A percentile compares a stretch with the other conserved stretches of the same genome.
Conservation (phyloP, 2,888 invertebrate species). For the Lissocephala sabroskyi region DNA sequence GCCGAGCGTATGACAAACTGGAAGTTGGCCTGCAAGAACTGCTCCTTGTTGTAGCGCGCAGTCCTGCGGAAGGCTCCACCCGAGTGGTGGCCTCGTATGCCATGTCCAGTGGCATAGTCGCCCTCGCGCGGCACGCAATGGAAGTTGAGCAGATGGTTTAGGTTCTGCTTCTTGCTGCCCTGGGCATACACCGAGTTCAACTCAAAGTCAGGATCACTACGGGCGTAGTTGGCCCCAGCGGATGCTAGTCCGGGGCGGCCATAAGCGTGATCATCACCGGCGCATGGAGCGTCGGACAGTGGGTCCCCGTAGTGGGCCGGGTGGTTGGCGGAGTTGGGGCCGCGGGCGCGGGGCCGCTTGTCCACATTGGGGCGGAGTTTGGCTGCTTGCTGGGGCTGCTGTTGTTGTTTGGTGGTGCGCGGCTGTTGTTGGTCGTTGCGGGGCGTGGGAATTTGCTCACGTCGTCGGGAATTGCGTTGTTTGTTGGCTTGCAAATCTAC, state of each 20-base stretch:
- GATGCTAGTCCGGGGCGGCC: conserved; percentile 70
- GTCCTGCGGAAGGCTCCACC: conserved; percentile 31
- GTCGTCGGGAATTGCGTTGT: conserved; percentile 63
- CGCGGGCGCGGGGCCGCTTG: conserved; percentile 75
- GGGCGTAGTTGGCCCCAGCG: conserved; percentile 38
- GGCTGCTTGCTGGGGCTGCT: conserved; percentile 64
- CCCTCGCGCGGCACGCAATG: conserved; percentile 81
- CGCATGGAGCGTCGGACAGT: conserved; percentile 48
- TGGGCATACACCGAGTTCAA: conserved; percentile 86
- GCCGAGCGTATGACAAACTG: conserved; percentile 93
- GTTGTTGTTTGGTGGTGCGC: conserved; percentile 79
- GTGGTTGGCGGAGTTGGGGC: conserved; percentile 71
- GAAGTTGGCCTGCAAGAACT: conserved; percentile 95
- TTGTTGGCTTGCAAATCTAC: conserved; percentile 62
- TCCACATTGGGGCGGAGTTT: conserved; percentile 76
- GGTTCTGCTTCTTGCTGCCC: conserved; percentile 92
- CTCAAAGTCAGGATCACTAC: conserved; percentile 74
- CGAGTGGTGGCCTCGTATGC: conserved; percentile 25
- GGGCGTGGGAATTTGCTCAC: conserved; percentile 72
- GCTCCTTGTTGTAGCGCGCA: conserved; percentile 91
- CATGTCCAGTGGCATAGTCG: conserved; percentile 46
- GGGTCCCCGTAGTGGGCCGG: conserved; percentile 24
- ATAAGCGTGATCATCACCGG: conserved; percentile 56
- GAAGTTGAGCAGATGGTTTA: conserved; percentile 95
- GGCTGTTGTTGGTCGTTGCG: conserved; percentile 75